Percentiles rank a stretch among this genome's conserved stretches.
phyloP scores from a whole-genome alignment of 2,888 invertebrate genomes.

The Parnassius apollo region DNA sequence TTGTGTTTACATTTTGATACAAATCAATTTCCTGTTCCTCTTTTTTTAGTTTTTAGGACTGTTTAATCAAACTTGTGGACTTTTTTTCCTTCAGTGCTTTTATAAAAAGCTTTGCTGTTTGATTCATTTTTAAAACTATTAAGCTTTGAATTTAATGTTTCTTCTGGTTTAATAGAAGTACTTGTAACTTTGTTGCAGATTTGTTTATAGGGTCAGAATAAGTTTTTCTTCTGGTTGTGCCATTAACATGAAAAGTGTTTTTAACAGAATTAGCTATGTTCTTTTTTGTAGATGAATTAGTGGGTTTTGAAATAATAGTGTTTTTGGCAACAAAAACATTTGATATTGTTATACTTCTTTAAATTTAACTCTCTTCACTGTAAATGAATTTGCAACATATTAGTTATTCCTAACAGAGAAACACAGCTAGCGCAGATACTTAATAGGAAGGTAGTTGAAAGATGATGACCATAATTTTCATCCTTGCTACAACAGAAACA shows the following conservation, averaged over 20 bases:
- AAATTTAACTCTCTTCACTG: constrained; percentile 64
- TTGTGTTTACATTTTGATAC: constrained; percentile 3
- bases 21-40: neutral
- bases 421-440: too few species aligned
- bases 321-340: constrained; percentile 27
- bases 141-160: neutral
- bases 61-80: neutral
- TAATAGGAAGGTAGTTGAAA: too few species aligned
- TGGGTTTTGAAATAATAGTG: constrained; percentile 33
- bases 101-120: neutral
- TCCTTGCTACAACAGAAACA: too few species aligned
- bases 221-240: constrained; percentile 37
- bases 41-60: too few species aligned
- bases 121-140: neutral
- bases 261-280: constrained; percentile 32
- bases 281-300: constrained; percentile 24
- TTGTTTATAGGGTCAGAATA: constrained; percentile 34
- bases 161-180: neutral
- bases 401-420: too few species aligned
- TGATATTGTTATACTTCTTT: constrained; percentile 54
- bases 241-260: constrained; percentile 41
- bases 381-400: constrained; percentile 7
- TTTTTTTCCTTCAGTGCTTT: constrained; percentile 7
- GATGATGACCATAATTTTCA: too few species aligned
- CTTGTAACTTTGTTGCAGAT: constrained; percentile 8